Evolutionary conservation across 2,797 vertebrate genomes (phyloP).

Genomic region (Spatula clypeata): DNA sequence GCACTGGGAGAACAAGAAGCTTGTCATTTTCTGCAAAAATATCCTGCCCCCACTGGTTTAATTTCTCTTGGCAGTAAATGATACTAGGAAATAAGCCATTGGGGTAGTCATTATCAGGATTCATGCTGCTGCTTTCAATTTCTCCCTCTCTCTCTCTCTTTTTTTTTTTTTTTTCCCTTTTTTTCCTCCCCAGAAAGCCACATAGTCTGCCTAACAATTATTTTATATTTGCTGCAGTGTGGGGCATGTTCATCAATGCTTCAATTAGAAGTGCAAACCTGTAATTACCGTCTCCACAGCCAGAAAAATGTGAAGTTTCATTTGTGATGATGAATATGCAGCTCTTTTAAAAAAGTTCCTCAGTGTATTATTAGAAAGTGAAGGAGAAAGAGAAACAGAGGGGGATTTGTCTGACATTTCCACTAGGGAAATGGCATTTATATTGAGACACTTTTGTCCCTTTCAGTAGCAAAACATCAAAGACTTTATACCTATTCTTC

Average conservation of each 20-base stretch:
- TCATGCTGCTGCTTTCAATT: constrained; percentile 29
- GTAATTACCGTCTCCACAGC: constrained; percentile 43
- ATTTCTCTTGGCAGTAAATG: constrained; percentile 20
- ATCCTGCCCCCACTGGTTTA: neutral
- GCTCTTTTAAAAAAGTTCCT: constrained; percentile 49
- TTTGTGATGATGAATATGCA: constrained; percentile 58
- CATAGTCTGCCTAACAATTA: constrained; percentile 24
- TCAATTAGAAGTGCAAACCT: constrained; percentile 60
- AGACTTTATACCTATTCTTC: constrained; percentile 19
- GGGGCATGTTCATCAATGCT: constrained; percentile 42
- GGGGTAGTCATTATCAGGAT: constrained; percentile 7
- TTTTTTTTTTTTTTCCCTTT: neutral
- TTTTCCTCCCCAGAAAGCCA: neutral
- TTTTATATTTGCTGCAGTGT: constrained; percentile 54
- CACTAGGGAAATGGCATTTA: constrained; percentile 30
- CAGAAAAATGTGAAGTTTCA: constrained; percentile 51
- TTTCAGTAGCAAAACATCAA: constrained; percentile 30
- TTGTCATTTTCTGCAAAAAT: neutral
- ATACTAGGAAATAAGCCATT: constrained; percentile 21
- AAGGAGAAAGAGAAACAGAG: constrained; percentile 50
- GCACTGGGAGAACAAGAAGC: neutral
- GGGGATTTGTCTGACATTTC: constrained; percentile 49
- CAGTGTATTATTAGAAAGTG: constrained; percentile 57
- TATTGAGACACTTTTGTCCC: constrained; percentile 20
- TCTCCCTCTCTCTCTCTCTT: neutral